Conservation (phyloP, 2,113 vertebrate species). For the Diadophis punctatus region DNA sequence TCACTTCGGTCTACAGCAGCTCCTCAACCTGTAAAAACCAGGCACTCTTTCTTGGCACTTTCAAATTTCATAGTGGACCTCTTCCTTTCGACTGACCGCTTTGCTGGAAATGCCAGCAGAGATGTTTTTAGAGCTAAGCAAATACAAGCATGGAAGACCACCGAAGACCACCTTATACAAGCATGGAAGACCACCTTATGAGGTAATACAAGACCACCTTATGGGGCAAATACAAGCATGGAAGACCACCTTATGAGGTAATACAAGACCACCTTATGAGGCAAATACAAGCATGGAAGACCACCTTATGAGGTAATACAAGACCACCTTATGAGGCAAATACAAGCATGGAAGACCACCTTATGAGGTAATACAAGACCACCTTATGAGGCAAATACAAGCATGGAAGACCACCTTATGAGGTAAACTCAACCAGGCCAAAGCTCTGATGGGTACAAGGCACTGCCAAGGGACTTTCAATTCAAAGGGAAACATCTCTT, state of each 20-base stretch:
- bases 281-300: no score
- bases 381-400: no score
- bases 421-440: background rate
- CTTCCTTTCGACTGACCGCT: background rate
- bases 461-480: background rate
- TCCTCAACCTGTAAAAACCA: background rate
- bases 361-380: no score
- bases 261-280: no score
- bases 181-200: no score
- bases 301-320: no score
- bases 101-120: background rate
- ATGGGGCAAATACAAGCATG: no score
- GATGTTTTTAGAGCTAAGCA: background rate
- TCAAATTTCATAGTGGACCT: background rate
- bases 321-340: no score
- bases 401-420: background rate
- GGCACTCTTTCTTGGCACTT: background rate
- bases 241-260: no score
- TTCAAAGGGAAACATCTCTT: background rate
- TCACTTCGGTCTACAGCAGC: background rate
- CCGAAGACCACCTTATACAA: no score
- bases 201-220: no score
- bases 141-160: background rate
- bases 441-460: background rate
- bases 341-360: no score